Conservation (phyloP, 2,888 invertebrate species). For the Mythimna loreyi region DNA sequence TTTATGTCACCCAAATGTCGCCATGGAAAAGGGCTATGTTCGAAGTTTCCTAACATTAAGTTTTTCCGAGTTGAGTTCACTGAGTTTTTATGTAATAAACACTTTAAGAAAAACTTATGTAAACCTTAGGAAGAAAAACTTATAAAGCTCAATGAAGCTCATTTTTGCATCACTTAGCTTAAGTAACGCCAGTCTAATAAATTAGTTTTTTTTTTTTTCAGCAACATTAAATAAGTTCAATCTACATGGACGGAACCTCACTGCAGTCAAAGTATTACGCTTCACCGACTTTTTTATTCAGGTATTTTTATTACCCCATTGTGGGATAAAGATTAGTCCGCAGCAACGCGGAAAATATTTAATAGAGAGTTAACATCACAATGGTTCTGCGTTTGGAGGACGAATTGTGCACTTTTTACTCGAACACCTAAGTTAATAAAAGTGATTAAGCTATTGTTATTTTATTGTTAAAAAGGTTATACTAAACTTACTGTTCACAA, state of each 20-base stretch:
- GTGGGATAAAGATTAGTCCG: conserved; percentile 82
- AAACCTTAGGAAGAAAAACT: too few species aligned
- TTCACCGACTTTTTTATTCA: conserved; percentile 72
- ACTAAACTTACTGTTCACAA: conserved; percentile 4
- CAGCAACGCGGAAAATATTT: conserved; percentile 85
- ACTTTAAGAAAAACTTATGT: too few species aligned
- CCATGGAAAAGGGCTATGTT: too few species aligned
- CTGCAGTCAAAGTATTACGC: conserved; percentile 23
- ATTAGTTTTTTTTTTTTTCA: conserved; percentile 17
- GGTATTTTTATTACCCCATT: conserved; percentile 84
- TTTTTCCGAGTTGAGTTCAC: too few species aligned
- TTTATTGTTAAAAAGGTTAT: conserved; percentile 39
- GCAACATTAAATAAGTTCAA: conserved; percentile 18
- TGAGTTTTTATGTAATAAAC: too few species aligned
- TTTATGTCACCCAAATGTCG: too few species aligned
- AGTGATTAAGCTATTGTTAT: conserved; percentile 67
- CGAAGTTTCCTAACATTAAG: too few species aligned
- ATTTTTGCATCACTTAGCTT: background rate
- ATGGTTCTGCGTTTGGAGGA: conserved; percentile 69
- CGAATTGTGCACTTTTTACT: conserved; percentile 72
- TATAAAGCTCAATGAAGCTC: conserved; percentile 1
- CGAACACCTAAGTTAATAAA: conserved; percentile 69
- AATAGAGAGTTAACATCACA: conserved; percentile 84
- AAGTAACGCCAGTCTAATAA: conserved; percentile 8
- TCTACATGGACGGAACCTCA: conserved; percentile 46